Evolutionary conservation across 2,888 invertebrate species (phyloP).

Genomic region (Agrilus cyanescens): DNA sequence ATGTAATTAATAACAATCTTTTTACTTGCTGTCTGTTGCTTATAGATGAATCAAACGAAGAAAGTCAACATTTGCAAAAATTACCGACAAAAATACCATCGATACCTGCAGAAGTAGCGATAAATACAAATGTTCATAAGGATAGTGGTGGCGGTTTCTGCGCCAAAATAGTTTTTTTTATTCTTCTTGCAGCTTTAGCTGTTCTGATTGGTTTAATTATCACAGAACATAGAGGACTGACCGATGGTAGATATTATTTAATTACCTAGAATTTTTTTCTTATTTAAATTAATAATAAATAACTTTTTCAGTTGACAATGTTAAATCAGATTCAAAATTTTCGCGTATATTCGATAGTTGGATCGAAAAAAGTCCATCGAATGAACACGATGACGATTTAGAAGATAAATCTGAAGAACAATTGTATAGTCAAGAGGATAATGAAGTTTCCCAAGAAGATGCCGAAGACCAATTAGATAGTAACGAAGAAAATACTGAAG

Average conservation of each 20-base stretch:
- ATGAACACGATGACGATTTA: slow-evolving; percentile 38
- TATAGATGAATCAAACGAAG: slow-evolving; percentile 19
- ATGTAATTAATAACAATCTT: too few relatives aligned
- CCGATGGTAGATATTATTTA: slow-evolving; percentile 52
- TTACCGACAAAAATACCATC: slow-evolving; percentile 23
- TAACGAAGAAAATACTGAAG: slow-evolving; percentile 20
- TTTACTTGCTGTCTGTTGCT: too few relatives aligned
- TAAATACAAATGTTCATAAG: slow-evolving; percentile 65
- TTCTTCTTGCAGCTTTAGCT: slow-evolving; percentile 56
- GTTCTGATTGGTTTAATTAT: slow-evolving; percentile 68
- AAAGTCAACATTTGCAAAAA: slow-evolving; percentile 22
- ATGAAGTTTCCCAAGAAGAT: slow-evolving; percentile 26
- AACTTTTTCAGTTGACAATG: slow-evolving; percentile 42
- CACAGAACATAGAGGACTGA: slow-evolving; percentile 64
- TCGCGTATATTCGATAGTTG: slow-evolving; percentile 68
- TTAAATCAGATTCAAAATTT: slow-evolving; percentile 53
- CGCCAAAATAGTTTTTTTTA: slow-evolving; percentile 72
- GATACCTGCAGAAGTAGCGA: slow-evolving; percentile 34
- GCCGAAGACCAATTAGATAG: slow-evolving; percentile 23
- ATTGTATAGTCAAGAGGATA: slow-evolving; percentile 22
- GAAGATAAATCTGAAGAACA: slow-evolving; percentile 37
- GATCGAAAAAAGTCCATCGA: slow-evolving; percentile 48
- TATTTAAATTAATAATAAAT: slow-evolving; percentile 2
- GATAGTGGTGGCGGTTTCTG: slow-evolving; percentile 75
- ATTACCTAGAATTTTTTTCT: slow-evolving; percentile 5